Base-by-base conservation (phyloP, 2,888 invertebrate genomes). In the Crocallis elinguaria region DNA sequence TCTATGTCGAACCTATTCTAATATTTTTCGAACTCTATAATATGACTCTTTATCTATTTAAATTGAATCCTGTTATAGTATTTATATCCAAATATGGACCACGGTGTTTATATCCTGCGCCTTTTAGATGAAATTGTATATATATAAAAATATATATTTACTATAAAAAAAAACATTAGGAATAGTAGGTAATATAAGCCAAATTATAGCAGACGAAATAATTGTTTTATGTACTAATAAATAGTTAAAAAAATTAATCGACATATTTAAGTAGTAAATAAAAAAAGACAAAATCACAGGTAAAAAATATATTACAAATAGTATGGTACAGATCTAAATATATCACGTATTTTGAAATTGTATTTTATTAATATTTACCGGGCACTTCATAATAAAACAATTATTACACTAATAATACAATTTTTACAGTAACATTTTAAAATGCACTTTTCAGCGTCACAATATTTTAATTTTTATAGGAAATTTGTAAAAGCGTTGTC, bases 71-170 rank as follows among this genome's bases (percentile, higher is more conserved):
- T 33, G 3, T 21, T 14, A 12, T 43, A 32, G 19, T 43, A 39
- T 45, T 49, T 35, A 41, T 49, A 55, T 49, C 49, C 49, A 59
- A 61, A 55, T 62, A 83, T 73, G 87, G 86, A 87, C 86, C 87
- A 87, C 73, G 75, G 77, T 79, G 79, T 84, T 75, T 74, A 79
- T 71, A 82, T 80, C 75, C 77, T 82, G 80, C 75, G 82, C 84
- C 84, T 86, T 86, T 74, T 84, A 84, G 79, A 75, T 56, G 64
- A 75, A 66, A 72, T 70, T 75, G 68, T 79, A 75, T 71, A 75
- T 75, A 75, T 27, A 52, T 44, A 49, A 75, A 66, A 72, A 71
- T 72, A 75, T 77, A 77, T 75, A 68, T 74, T 55, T 66, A 38
- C 57, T 27, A 27, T n/a, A 65, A 64, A 61, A 52, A 58, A 49